Conservation (phyloP, 2,113 vertebrate species). For the Prinia subflava region DNA sequence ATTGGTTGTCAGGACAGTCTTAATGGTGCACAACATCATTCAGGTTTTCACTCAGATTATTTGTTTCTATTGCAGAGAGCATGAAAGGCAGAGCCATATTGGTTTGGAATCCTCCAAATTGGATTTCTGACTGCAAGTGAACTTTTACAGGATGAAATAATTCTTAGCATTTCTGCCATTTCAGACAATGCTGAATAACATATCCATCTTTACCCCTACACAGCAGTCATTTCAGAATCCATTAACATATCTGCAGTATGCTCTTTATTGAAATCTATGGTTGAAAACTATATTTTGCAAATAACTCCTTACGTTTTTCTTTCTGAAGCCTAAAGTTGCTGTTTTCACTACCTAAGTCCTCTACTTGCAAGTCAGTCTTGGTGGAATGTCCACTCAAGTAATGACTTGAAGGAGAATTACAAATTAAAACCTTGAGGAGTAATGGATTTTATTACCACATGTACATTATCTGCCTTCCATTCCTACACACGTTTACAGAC, state of each 20-base stretch:
- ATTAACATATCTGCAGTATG: neutral
- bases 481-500: neutral
- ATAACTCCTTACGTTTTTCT: neutral
- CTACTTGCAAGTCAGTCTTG: neutral
- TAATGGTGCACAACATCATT: neutral
- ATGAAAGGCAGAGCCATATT: constrained; percentile 10
- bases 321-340: neutral
- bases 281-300: neutral
- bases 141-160: neutral
- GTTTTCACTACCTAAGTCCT: neutral
- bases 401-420: neutral
- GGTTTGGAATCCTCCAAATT: constrained; percentile 13
- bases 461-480: neutral
- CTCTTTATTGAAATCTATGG: neutral
- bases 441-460: neutral
- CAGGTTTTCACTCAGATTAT: neutral
- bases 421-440: neutral
- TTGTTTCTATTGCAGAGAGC: constrained; percentile 21
- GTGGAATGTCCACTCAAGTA: neutral
- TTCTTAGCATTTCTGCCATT: neutral
- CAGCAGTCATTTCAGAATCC: neutral
- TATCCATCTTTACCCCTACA: neutral
- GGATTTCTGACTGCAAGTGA: constrained; percentile 33
- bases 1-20: neutral
- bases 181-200: constrained; percentile 2